Base-by-base conservation (phyloP, 2,113 vertebrate genomes). In the Phrynosoma platyrhinos region DNA sequence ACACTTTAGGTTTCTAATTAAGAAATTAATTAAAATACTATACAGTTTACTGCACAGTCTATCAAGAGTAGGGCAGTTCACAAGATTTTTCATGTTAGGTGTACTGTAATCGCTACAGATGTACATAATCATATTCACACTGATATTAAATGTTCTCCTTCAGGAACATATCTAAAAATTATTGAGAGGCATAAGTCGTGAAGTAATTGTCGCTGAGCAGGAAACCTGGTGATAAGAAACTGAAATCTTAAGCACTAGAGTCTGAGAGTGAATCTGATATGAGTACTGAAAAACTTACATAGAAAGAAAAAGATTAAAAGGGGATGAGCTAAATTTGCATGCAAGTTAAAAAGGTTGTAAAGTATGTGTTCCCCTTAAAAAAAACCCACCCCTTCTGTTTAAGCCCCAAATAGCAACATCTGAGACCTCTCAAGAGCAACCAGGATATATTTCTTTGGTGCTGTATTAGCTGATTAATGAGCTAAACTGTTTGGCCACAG, bases 1-100 rank as follows among this genome's bases (percentile, higher is more conserved):
- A 90, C 86, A 94, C 84, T 95, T 96, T 52, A 76, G 81, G 55
- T 85, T 92, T 90, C 68, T 89, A 92, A 94, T 96, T 91, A 95
- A 96, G 92, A 94, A 96, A 94, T 94, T 96, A 95, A 96, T 96
- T 96, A 96, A 96, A 95, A 94, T 93, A 93, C 89, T 92, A 42
- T 94, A 95, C 92, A 96, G 95, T 94, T 96, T 96, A 92, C 92
- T 93, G 92, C 91, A 94, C 88, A 95, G 88, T 75, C 89, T 93
- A 83, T 90, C 91, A 93, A 90, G 92, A 95, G 91, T 80, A 92
- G 89, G 90, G 91, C 91, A 92, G 82, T 92, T 94, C 94, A 91
- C 92, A 94, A 89, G 93, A 90, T 94, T 94, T 95, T 93, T 90
- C 88, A 88, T 23, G 83, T 92, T 88, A 89, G 71, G 40, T 85